A percentile compares a stretch with the other conserved stretches of the same genome.
Conservation (phyloP, 2,113 vertebrate genomes). For the Gallinago jamesoni region DNA sequence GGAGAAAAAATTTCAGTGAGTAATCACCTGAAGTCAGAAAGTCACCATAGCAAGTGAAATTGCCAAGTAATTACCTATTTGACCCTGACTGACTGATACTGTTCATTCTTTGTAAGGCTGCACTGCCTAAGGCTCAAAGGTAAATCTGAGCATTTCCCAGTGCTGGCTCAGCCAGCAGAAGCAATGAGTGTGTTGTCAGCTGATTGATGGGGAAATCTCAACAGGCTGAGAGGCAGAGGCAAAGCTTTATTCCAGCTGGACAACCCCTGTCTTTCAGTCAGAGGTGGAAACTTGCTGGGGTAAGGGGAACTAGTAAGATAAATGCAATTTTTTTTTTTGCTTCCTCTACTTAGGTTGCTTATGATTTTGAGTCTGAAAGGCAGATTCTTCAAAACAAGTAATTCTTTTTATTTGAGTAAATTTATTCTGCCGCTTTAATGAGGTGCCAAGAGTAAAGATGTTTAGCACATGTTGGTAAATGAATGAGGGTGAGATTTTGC, state of each 20-base stretch:
- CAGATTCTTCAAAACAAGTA: not conserved
- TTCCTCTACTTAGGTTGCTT: not conserved
- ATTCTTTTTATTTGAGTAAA: not conserved
- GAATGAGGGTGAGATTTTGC: not conserved
- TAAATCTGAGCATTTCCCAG: not conserved
- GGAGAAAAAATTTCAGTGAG: not conserved
- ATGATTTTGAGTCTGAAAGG: not conserved
- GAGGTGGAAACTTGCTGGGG: not conserved
- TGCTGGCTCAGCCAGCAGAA: not conserved
- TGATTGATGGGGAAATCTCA: not conserved
- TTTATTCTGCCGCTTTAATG: not conserved
- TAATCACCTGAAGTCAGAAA: not conserved
- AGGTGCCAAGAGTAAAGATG: not conserved
- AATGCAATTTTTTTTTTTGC: not conserved
- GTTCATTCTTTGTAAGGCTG: not conserved
- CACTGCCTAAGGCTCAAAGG: not conserved
- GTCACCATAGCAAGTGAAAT: not conserved
- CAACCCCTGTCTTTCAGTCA: not conserved
- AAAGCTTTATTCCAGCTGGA: not conserved
- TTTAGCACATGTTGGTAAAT: not conserved
- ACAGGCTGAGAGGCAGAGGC: not conserved
- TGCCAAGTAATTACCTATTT: not conserved
- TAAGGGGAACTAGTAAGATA: not conserved
- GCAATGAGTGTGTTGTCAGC: not conserved
- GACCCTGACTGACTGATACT: fast-evolving